Evolutionary conservation across 2,113 vertebrate genomes (phyloP).

Genomic region (Melanerpes formicivorus): DNA sequence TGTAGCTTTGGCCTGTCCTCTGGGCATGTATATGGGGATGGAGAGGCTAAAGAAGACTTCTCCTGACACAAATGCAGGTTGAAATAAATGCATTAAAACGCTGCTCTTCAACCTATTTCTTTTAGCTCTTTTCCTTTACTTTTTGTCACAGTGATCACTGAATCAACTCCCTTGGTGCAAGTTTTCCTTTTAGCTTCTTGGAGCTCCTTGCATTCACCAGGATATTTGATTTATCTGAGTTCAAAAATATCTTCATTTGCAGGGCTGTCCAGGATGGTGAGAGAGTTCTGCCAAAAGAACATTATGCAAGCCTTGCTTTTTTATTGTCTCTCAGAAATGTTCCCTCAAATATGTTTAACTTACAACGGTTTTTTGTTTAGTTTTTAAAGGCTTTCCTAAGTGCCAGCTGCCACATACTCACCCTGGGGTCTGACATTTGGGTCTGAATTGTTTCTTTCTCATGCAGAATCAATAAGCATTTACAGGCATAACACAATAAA

Average conservation of each 20-base stretch:
- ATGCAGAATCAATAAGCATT: slow-evolving; percentile 50
- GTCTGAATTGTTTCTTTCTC: slow-evolving; percentile 59
- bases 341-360: slow-evolving; percentile 11
- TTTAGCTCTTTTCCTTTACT: background rate
- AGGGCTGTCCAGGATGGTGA: background rate
- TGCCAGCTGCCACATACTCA: slow-evolving; percentile 58
- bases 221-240: slow-evolving; percentile 17
- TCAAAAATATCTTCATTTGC: background rate
- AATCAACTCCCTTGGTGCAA: background rate
- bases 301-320: slow-evolving; percentile 4
- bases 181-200: background rate
- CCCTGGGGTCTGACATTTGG: slow-evolving; percentile 52
- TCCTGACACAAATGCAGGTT: background rate
- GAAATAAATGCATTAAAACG: background rate
- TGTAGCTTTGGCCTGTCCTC: background rate
- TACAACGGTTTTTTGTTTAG: background rate
- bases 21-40: background rate
- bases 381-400: slow-evolving; percentile 45
- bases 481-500: slow-evolving; percentile 46
- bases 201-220: background rate
- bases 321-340: slow-evolving; percentile 35
- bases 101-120: background rate
- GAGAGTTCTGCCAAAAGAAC: background rate
- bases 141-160: background rate
- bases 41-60: background rate